Evolutionary conservation across 2,797 vertebrate genomes (phyloP).

Genomic region (Clarias laeviceps): DNA sequence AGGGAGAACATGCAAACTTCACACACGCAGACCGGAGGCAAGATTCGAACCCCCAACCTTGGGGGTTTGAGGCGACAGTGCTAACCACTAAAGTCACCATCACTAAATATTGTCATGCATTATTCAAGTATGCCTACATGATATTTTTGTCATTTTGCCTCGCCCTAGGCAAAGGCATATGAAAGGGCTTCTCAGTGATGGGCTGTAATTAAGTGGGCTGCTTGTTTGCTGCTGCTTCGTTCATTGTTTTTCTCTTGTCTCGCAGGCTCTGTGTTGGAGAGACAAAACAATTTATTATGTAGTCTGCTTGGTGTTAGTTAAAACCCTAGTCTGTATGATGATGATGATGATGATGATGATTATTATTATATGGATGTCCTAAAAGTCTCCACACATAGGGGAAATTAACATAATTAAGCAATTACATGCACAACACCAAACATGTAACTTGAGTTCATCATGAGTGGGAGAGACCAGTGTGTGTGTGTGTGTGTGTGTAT

Average conservation of each 20-base stretch:
- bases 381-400: too few relatives aligned
- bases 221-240: background rate
- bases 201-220: conserved; percentile 14
- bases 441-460: too few relatives aligned
- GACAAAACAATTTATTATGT: background rate
- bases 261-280: background rate
- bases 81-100: background rate
- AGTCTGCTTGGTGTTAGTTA: background rate
- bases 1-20: too few relatives aligned
- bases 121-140: background rate
- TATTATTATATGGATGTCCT: background rate
- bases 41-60: too few relatives aligned
- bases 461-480: too few relatives aligned
- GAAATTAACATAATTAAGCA: too few relatives aligned
- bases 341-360: background rate
- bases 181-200: conserved; percentile 2
- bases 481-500: too few relatives aligned
- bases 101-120: background rate
- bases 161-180: background rate
- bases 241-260: conserved; percentile 2
- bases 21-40: too few relatives aligned
- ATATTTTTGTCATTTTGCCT: background rate
- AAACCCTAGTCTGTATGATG: background rate
- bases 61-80: too few relatives aligned
- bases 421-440: too few relatives aligned